These are phyloP conservation scores for Madoqua kirkii DNA, from an alignment of 2,113 vertebrate species.

Conservation along the genomic window DNA sequence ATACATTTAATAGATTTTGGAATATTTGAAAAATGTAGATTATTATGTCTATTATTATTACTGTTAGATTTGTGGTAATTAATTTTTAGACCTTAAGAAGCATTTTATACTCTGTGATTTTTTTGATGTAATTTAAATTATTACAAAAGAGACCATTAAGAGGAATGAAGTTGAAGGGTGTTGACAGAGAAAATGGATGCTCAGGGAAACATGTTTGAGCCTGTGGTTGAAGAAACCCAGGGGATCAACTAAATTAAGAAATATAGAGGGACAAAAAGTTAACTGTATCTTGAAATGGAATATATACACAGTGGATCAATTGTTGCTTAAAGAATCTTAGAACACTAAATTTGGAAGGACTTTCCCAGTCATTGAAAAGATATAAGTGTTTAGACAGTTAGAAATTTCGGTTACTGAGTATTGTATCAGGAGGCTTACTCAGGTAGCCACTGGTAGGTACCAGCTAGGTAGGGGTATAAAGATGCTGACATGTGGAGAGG, in stretches of 20 bases:
- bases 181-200: not conserved
- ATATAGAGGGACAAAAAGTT: not conserved
- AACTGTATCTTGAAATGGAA: not conserved
- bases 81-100: not conserved
- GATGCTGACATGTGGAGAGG: too few species aligned
- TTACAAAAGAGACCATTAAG: not conserved
- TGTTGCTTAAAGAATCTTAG: not conserved
- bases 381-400: not conserved
- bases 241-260: not conserved
- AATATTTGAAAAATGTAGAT: not conserved
- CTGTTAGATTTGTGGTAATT: not conserved
- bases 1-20: not conserved
- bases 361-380: not conserved
- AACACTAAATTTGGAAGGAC: not conserved
- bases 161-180: not conserved
- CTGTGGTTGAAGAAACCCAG: not conserved
- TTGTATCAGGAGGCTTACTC: not conserved
- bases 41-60: not conserved
- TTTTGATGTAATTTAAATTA: not conserved
- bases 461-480: not conserved
- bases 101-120: not conserved
- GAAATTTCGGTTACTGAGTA: not conserved
- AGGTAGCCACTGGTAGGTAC: not conserved
- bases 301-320: not conserved
- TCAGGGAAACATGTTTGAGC: not conserved